phyloP scores from a whole-genome alignment of 2,888 invertebrate species.

The Lasioglossum malachurum region DNA sequence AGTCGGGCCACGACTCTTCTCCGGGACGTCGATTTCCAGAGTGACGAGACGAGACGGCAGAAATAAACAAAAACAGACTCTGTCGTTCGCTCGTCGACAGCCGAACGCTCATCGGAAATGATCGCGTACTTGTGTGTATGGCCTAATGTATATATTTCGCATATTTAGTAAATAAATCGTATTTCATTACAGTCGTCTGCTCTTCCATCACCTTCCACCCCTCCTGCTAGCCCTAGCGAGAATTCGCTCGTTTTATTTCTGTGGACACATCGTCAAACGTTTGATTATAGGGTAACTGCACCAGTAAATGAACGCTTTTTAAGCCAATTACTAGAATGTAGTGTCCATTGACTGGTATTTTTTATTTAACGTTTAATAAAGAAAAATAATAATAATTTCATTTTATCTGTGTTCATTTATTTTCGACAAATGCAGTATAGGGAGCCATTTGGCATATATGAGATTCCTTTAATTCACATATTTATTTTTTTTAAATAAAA shows the following conservation, averaged over 20 bases:
- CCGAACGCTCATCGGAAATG: constrained; percentile 47
- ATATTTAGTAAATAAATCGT: constrained; percentile 81
- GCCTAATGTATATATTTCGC: constrained; percentile 82
- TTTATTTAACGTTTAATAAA: too few species aligned
- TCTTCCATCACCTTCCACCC: not conserved
- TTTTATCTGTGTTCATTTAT: too few species aligned
- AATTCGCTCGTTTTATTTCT: not conserved
- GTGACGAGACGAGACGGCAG: not conserved
- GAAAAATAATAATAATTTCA: too few species aligned
- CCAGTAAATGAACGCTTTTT: too few species aligned
- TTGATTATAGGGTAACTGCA: too few species aligned
- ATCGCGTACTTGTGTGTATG: constrained; percentile 79
- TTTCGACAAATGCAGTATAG: too few species aligned
- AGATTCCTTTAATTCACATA: too few species aligned
- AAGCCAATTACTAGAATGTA: too few species aligned
- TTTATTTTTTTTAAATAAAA: too few species aligned
- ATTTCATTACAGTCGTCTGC: constrained; percentile 73
- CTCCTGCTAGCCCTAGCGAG: not conserved
- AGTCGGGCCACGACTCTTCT: constrained; percentile 24
- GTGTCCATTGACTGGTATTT: too few species aligned
- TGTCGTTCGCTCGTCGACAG: constrained; percentile 24
- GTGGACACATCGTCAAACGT: not conserved
- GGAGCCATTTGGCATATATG: too few species aligned
- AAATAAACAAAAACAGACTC: not conserved
- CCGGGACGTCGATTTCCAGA: not conserved